These are phyloP conservation scores for Cylas formicarius DNA, from an alignment of 1,140 invertebrate genomes.

Conservation along the genomic window DNA sequence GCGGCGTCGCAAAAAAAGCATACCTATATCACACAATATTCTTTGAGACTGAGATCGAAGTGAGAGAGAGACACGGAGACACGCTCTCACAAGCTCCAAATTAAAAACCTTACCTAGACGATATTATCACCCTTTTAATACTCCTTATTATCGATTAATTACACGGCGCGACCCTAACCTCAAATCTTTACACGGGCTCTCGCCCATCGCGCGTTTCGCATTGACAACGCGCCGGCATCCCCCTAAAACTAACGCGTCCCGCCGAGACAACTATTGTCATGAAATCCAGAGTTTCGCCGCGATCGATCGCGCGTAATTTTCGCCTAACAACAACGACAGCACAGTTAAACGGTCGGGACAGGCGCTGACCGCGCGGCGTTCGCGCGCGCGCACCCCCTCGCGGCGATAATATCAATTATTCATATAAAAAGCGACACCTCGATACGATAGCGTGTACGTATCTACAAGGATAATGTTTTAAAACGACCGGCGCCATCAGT, in stretches of 20 bases:
- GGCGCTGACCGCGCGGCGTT: neutral
- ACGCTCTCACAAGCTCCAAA: constrained; percentile 25
- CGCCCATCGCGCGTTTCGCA: too few species aligned
- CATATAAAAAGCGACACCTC: neutral
- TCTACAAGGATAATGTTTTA: constrained; percentile 16
- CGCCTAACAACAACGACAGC: neutral
- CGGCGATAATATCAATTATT: neutral
- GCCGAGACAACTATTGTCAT: too few species aligned
- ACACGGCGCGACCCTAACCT: too few species aligned
- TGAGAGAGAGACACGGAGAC: constrained; percentile 11
- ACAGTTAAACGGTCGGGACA: constrained; percentile 5
- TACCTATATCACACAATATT: constrained; percentile 41
- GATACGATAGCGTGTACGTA: neutral
- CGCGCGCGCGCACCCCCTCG: neutral
- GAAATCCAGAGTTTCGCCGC: too few species aligned
- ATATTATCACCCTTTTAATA: constrained; percentile 37
- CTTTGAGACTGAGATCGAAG: constrained; percentile 35
- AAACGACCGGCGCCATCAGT: too few species aligned
- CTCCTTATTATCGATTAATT: constrained; percentile 29
- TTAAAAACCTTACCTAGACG: constrained; percentile 16
- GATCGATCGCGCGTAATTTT: too few species aligned
- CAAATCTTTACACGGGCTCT: too few species aligned
- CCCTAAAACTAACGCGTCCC: too few species aligned
- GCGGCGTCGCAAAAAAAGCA: constrained; percentile 32
- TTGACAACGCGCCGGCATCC: too few species aligned